Conservation (phyloP, 2,888 invertebrate species). For the Callosobruchus maculatus region DNA sequence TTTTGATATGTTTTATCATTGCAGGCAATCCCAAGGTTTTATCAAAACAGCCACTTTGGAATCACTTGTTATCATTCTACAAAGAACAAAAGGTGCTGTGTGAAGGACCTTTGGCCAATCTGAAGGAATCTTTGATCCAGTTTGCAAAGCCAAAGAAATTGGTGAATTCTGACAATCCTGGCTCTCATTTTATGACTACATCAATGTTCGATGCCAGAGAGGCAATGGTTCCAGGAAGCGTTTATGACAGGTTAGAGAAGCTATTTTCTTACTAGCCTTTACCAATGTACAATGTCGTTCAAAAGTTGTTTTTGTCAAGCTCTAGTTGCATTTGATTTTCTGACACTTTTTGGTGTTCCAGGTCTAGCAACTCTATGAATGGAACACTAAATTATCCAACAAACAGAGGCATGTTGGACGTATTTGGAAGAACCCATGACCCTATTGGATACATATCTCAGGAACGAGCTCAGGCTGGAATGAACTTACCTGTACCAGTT, state of each 20-base stretch:
- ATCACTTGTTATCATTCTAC: slow-evolving; percentile 93
- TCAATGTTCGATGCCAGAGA: slow-evolving; percentile 96
- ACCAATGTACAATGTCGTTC: too few species aligned
- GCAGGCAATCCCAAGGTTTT: slow-evolving; percentile 88
- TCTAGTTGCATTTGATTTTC: too few species aligned
- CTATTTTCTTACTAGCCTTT: too few species aligned
- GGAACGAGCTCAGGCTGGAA: slow-evolving; percentile 71
- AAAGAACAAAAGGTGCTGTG: slow-evolving; percentile 96
- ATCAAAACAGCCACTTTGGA: slow-evolving; percentile 98
- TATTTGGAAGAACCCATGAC: slow-evolving; percentile 75
- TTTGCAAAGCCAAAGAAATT: slow-evolving; percentile 97
- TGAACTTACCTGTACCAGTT: slow-evolving; percentile 86
- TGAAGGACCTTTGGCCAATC: slow-evolving; percentile 94
- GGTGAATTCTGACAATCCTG: slow-evolving; percentile 90
- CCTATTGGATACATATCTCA: slow-evolving; percentile 91
- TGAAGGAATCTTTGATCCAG: slow-evolving; percentile 94
- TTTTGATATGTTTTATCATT: background rate
- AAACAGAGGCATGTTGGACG: slow-evolving; percentile 51
- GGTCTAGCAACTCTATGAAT: slow-evolving; percentile 23
- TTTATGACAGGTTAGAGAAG: slow-evolving; percentile 70
- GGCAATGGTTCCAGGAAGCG: slow-evolving; percentile 88
- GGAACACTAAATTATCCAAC: slow-evolving; percentile 25
- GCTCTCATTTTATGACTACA: slow-evolving; percentile 96
- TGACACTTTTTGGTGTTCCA: too few species aligned
- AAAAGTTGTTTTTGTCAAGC: too few species aligned